Conservation (phyloP, 2,888 invertebrate genomes). For the Agriopis leucophaearia region DNA sequence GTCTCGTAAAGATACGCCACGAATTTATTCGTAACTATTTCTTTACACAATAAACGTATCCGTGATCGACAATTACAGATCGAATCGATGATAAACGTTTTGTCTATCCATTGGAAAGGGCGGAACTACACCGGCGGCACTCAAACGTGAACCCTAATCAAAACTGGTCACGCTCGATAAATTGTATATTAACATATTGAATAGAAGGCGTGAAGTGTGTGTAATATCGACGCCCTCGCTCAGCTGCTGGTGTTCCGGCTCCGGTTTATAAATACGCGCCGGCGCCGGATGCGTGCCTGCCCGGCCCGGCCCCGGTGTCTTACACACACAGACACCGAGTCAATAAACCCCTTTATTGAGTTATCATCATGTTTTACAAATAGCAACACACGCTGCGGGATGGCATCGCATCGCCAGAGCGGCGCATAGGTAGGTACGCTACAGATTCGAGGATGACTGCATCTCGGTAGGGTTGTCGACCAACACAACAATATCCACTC, state of each 20-base stretch:
- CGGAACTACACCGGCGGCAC: constrained; percentile 43
- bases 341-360: constrained; percentile 69
- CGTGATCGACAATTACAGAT: constrained; percentile 42
- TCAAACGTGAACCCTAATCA: constrained; percentile 45
- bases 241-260: constrained; percentile 71
- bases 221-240: constrained; percentile 64
- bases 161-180: constrained; percentile 54
- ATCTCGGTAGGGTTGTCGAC: constrained; percentile 44
- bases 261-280: constrained; percentile 81
- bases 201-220: constrained; percentile 58
- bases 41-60: constrained; percentile 38
- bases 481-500: background rate
- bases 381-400: constrained; percentile 52
- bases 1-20: constrained; percentile 20
- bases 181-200: constrained; percentile 55
- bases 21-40: constrained; percentile 16
- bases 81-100: constrained; percentile 42
- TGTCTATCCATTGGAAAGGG: constrained; percentile 40
- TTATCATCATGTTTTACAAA: constrained; percentile 67
- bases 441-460: constrained; percentile 45
- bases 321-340: constrained; percentile 57
- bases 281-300: constrained; percentile 78
- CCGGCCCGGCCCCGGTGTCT: constrained; percentile 49
- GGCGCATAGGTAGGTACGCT: constrained; percentile 44
- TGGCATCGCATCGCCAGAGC: constrained; percentile 27